Conservation (phyloP, 2,113 vertebrate species). For the Argyrosomus japonicus region DNA sequence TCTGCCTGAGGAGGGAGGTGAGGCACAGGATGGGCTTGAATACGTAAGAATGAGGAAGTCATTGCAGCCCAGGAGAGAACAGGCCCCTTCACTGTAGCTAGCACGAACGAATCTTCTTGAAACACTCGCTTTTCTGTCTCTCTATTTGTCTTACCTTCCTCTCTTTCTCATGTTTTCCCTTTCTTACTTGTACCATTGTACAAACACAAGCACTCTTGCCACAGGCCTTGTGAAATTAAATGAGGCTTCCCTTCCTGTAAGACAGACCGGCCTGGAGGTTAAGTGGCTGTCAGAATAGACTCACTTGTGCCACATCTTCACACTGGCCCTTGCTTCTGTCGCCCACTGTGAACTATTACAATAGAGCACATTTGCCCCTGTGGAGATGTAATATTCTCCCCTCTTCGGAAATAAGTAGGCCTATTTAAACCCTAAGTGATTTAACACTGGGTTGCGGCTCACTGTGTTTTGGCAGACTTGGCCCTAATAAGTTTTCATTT, state of each 20-base stretch:
- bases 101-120: not conserved
- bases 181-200: not conserved
- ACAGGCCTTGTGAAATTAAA: slow-evolving; percentile 39
- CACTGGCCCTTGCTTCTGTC: slow-evolving; percentile 23
- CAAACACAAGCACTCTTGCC: slow-evolving; percentile 22
- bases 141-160: not conserved
- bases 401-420: slow-evolving; percentile 36
- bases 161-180: not conserved
- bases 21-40: slow-evolving; percentile 33
- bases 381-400: slow-evolving; percentile 41
- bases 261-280: slow-evolving; percentile 27
- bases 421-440: slow-evolving; percentile 49
- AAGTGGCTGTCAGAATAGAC: slow-evolving; percentile 56
- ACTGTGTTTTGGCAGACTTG: slow-evolving; percentile 14
- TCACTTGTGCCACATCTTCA: slow-evolving; percentile 20
- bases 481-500: slow-evolving; percentile 54
- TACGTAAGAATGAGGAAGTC: slow-evolving; percentile 74
- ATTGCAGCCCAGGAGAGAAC: not conserved
- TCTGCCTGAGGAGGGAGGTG: slow-evolving; percentile 41
- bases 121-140: not conserved
- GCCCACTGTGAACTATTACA: slow-evolving; percentile 52
- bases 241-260: slow-evolving; percentile 30
- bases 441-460: slow-evolving; percentile 4
- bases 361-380: slow-evolving; percentile 38
- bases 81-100: not conserved